These are phyloP conservation scores for Oedothorax gibbosus DNA, from an alignment of 1,140 invertebrate genomes.

Conservation along the genomic window DNA sequence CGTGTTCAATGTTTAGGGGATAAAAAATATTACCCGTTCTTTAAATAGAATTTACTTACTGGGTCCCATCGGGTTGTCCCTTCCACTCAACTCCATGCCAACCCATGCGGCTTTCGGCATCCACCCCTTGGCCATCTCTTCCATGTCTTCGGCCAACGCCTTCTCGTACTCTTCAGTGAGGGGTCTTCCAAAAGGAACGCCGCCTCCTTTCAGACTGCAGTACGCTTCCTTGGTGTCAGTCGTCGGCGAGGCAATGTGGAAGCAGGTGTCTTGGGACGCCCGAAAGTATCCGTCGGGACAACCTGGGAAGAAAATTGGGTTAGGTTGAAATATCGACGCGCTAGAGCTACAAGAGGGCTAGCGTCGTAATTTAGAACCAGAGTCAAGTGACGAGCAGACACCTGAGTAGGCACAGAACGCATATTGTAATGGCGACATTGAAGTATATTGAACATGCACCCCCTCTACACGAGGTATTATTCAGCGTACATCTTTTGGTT, in stretches of 20 bases:
- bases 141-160: background rate
- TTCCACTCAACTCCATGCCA: background rate
- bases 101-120: background rate
- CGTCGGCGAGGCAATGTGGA: background rate
- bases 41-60: no score
- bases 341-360: background rate
- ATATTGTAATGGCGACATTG: no score
- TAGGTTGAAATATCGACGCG: background rate
- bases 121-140: background rate
- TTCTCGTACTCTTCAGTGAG: background rate
- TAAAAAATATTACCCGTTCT: background rate
- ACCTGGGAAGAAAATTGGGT: no score
- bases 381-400: background rate
- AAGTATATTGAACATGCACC: no score
- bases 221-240: background rate
- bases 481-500: no score
- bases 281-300: conserved; percentile 7
- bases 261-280: background rate
- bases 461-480: no score
- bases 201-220: background rate
- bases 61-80: background rate
- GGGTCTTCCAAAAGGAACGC: background rate
- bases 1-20: background rate
- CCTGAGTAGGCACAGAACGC: background rate
- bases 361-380: background rate